Percentiles rank a stretch among this genome's conserved stretches.
Evolutionary conservation across 2,888 invertebrate species (phyloP).

Genomic region (Drosophila neutralis): DNA sequence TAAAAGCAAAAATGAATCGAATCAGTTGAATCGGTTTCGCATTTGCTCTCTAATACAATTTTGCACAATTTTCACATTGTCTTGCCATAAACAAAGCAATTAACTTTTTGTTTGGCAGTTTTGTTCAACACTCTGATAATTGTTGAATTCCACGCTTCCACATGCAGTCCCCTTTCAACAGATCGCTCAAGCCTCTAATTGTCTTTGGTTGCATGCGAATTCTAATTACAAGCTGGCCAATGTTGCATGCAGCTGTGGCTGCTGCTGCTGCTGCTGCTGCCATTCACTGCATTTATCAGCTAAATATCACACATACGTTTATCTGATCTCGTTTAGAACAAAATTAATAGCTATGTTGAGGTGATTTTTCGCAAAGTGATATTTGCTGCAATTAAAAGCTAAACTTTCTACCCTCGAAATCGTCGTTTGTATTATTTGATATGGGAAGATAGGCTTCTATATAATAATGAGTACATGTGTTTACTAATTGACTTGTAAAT

Average conservation of each 20-base stretch:
- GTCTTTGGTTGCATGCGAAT: constrained; percentile 33
- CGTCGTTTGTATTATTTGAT: not conserved
- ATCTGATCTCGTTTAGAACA: not conserved
- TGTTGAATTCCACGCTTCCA: constrained; percentile 27
- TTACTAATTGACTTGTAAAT: constrained; percentile 14
- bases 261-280: constrained; percentile 17
- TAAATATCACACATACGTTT: constrained; percentile 1
- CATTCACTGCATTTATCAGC: constrained; percentile 32
- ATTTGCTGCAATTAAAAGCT: constrained; percentile 9
- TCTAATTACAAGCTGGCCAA: constrained; percentile 26
- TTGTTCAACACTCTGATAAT: constrained; percentile 51
- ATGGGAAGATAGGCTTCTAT: not conserved
- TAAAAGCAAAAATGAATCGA: constrained; percentile 10
- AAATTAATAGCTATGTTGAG: not conserved
- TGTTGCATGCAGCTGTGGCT: constrained; percentile 36
- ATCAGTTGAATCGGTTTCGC: constrained; percentile 8
- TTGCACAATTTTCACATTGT: constrained; percentile 70
- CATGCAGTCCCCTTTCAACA: constrained; percentile 27
- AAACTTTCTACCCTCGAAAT: constrained; percentile 7
- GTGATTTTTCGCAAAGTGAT: constrained; percentile 8
- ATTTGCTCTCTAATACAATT: constrained; percentile 42
- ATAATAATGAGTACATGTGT: constrained; percentile 4
- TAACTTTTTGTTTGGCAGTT: constrained; percentile 58
- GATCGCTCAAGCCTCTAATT: constrained; percentile 22
- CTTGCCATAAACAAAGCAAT: constrained; percentile 55